These are phyloP conservation scores for Hyperoplus immaculatus DNA, from an alignment of 2,797 vertebrate species.

Conservation along the genomic window DNA sequence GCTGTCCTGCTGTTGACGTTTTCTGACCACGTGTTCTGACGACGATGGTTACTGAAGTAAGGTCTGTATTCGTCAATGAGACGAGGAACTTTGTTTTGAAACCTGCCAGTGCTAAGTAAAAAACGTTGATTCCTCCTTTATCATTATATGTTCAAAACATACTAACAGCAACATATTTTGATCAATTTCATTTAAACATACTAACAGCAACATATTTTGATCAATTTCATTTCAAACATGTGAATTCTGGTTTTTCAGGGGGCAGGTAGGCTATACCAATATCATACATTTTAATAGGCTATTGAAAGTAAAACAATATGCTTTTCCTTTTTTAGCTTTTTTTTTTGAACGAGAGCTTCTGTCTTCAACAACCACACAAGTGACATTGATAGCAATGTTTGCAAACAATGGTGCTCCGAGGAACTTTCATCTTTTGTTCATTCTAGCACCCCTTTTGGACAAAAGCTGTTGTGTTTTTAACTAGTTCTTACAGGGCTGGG, in stretches of 20 bases:
- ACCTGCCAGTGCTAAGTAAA: not conserved
- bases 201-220: not conserved
- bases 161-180: not conserved
- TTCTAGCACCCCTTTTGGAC: no score
- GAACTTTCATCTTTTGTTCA: no score
- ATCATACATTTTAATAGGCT: not conserved
- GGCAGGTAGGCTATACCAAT: not conserved
- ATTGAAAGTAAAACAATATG: not conserved
- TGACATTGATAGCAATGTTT: not conserved
- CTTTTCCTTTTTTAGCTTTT: not conserved
- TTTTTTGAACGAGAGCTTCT: not conserved
- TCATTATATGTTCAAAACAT: not conserved
- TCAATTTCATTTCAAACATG: not conserved
- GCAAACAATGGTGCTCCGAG: not conserved
- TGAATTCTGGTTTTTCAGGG: no score
- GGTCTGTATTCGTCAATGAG: constrained; percentile 1
- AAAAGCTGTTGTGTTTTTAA: no score
- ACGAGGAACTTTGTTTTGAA: not conserved
- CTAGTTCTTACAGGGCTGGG: no score
- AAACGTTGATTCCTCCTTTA: no score
- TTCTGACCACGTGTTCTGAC: not conserved
- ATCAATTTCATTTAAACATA: not conserved
- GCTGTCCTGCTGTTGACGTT: not conserved
- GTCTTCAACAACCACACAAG: not conserved
- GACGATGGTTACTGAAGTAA: not conserved